Conservation (phyloP, 2,888 invertebrate genomes). For the Anoplius nigerrimus region DNA sequence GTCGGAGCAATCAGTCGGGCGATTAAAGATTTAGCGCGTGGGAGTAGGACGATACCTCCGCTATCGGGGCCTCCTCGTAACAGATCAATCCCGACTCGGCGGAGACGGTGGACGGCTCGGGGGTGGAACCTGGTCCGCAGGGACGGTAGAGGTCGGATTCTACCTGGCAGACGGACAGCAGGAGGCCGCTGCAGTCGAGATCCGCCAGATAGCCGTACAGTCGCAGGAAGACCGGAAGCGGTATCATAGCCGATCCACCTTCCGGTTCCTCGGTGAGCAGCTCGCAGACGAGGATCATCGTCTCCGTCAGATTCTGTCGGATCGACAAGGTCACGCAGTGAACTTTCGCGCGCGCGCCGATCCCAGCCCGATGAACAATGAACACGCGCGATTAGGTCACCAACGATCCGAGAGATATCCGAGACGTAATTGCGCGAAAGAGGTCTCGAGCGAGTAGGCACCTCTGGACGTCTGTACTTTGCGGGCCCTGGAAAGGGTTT, state of each 20-base stretch:
- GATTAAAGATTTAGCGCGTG: too few relatives aligned
- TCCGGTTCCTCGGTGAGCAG: slow-evolving; percentile 88
- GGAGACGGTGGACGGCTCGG: slow-evolving; percentile 15
- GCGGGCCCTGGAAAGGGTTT: too few relatives aligned
- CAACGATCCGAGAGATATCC: too few relatives aligned
- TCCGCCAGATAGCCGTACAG: slow-evolving; percentile 72
- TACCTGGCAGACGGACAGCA: not conserved
- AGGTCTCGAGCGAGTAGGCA: not conserved
- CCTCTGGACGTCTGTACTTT: too few relatives aligned
- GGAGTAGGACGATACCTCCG: slow-evolving; percentile 1
- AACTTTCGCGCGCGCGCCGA: too few relatives aligned
- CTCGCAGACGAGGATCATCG: slow-evolving; percentile 88
- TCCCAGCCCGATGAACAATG: too few relatives aligned
- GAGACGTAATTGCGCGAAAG: too few relatives aligned
- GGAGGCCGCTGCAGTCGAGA: slow-evolving; percentile 61
- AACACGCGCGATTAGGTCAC: not conserved
- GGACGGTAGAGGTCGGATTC: slow-evolving; percentile 24
- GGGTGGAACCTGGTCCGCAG: slow-evolving; percentile 13
- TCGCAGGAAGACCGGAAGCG: slow-evolving; percentile 79
- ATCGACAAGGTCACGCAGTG: not conserved
- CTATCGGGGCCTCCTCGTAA: not conserved
- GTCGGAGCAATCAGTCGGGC: too few relatives aligned
- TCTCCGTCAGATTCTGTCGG: slow-evolving; percentile 82
- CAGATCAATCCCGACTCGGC: slow-evolving; percentile 26
- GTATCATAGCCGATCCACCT: slow-evolving; percentile 86